phyloP scores from a whole-genome alignment of 1,140 invertebrate species.

The Campodea augens region DNA sequence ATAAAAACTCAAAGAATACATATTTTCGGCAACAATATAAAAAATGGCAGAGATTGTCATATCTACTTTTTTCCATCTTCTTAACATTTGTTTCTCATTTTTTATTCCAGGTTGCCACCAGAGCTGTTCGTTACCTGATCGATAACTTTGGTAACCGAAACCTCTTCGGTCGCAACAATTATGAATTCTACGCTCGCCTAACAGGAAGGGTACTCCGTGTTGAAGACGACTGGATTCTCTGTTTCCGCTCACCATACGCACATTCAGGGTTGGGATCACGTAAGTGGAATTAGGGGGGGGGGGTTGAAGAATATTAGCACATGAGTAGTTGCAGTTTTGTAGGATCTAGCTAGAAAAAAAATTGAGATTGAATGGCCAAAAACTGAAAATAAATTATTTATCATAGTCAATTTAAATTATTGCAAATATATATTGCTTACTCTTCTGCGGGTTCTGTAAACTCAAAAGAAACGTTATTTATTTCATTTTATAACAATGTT shows the following conservation, averaged over 20 bases:
- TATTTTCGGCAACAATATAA: too few relatives aligned
- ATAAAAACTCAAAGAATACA: too few relatives aligned
- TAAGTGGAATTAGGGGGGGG: slow-evolving; percentile 3
- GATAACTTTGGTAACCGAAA: slow-evolving; percentile 91
- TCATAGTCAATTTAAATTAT: too few relatives aligned
- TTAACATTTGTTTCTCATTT: too few relatives aligned
- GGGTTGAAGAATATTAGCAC: neutral
- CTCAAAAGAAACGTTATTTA: too few relatives aligned
- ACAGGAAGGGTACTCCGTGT: slow-evolving; percentile 80
- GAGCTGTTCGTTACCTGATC: slow-evolving; percentile 87
- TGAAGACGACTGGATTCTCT: slow-evolving; percentile 86
- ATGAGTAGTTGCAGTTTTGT: neutral
- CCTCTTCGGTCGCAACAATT: slow-evolving; percentile 87
- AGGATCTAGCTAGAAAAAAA: neutral
- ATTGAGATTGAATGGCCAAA: too few relatives aligned
- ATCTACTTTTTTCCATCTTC: too few relatives aligned
- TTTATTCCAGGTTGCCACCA: slow-evolving; percentile 74
- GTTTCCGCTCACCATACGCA: slow-evolving; percentile 68
- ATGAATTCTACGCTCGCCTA: slow-evolving; percentile 90
- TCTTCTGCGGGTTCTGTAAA: too few relatives aligned
- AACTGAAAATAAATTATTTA: neutral
- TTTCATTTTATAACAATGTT: too few relatives aligned
- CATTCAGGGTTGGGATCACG: slow-evolving; percentile 41
- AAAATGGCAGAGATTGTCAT: too few relatives aligned
- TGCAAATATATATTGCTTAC: slow-evolving; percentile 2